Evolutionary conservation across 1,140 invertebrate species (phyloP), one percentile per base, ranked within the genome.

Genomic region (Pseudomyrmex dendroicus): DNA sequence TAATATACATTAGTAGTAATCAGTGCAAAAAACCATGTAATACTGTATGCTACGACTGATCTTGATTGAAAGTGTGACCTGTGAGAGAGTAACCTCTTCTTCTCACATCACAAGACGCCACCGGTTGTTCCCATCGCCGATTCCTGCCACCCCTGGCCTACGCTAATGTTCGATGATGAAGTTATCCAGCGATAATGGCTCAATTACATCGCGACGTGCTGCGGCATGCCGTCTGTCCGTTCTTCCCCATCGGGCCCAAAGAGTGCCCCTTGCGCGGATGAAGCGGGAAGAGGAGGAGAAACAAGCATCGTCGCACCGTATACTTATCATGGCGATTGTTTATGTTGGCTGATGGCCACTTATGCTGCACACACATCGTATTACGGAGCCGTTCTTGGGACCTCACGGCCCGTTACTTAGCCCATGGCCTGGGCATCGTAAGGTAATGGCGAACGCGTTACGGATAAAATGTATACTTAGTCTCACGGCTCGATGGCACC

Each of bases 321-420:
- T 94, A 94, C 93, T 94, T 94, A 94, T 89, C 85, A 89, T 68
- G 90, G 92, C 93, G 93, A 94, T 94, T 94, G 94, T 94, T 94
- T 94, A 94, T 94, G 93, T 94, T 94, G 93, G 92, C 93, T 94
- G 93, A 94, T 94, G 92, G 93, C 94, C 94, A 94, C 93, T 94
- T 94, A 94, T 90, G 90, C 83, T 93, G 90, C 91, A 92, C 92
- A 93, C 91, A 93, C 91, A 92, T 92, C 91, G 90, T 90, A 93
- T 94, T 93, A 94, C 90, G 86, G 80, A 76, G 68, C 73, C 80
- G 86, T 85, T 86, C 84, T 84, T 85, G 84, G 78, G 76, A 56
- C 85, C 88, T 90, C 86, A 44, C 73, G 89, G 73, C 83, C 91
- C 92, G 90, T 93, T 93, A 93, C 92, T 93, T 92, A 93, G 92